Base-by-base conservation (phyloP, 2,888 invertebrate species). In the Epirrhoe alternata region DNA sequence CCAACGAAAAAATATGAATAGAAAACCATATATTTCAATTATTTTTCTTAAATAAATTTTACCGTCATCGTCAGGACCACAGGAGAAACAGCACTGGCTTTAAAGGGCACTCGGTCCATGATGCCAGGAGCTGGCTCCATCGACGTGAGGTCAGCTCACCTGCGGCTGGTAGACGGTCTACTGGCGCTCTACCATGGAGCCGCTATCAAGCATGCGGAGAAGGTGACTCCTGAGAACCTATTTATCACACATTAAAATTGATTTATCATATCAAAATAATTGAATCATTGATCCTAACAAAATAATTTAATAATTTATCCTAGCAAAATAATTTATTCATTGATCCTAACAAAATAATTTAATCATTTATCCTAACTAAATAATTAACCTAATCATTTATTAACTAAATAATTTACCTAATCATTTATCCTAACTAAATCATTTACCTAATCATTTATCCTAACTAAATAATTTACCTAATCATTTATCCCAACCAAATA, bases 181-280 rank as follows among this genome's bases (percentile, higher is more conserved):
- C 92, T 96, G 8, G 90, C 96, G 0, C 86, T 96, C 56, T 96
- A 96, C 77, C 95, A 96, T 70, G 94, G 94, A 6, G 94, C 95
- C 31, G 96, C 96, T 0, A 95, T 96, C 74, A 95, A 95, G 76
- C 95, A 96, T 73, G 89, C 95, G 52, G 94, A 94, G 51, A 95
- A 91, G 86, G 92, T 91, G 47, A 47, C 16, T 47, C 47, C 7
- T 47, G 7, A 16, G 4, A 45, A 1, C 14, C n/a, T 45, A n/a
- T 5, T 45, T 5, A 6, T 5, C 14, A 47, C 6, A 14, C 38
- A 10, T 38, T 2, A 17, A 24, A 24, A 24, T 24, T 24, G 24
- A 24, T 24, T 24, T n/a, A n/a, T n/a, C n/a, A n/a, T n/a, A n/a
- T n/a, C n/a, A n/a, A n/a, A n/a, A n/a, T n/a, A n/a, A n/a, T n/a